Base-by-base conservation (phyloP, 1,140 invertebrate species). In the Bombus difficillimus region DNA sequence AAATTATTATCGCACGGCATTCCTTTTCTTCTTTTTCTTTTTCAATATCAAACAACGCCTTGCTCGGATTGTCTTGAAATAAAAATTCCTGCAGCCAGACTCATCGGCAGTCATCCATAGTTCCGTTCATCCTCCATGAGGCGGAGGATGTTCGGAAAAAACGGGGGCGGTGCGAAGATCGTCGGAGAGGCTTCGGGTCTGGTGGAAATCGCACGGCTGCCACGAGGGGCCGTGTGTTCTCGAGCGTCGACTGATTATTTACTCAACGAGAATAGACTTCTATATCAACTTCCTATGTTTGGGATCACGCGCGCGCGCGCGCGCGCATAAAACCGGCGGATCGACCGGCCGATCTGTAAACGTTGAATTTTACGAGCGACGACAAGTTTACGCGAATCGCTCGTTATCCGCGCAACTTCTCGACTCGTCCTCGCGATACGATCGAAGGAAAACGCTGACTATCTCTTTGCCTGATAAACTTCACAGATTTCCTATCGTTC, bases 251-350 rank as follows among this genome's bases (percentile, higher is more conserved):
- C 76, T 91, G 83, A 93, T 93, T 94, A 94, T 94, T 94, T 94
- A 90, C 89, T 86, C 90, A 92, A 91, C 93, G 89, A 92, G 88
- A 94, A 94, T 94, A 94, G 93, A 94, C 92, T 93, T 93, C 91
- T 94, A 92, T 93, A 94, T 94, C 93, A 94, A 94, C 93, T 94
- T 94, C 93, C 93, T 94, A 93, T 93, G 93, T 94, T 93, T 94
- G 92, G 93, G 90, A 86, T 87, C 89, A 89, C 86, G 85, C 86
- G 83, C 86, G 76, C 86, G 85, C 86, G 83, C 86, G 76, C 85
- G 80, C 90, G 86, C 84, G 79, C 79, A 53, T 53, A 53, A 83
- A 90, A 88, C 85, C 85, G 82, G 74, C 64, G 62, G 83, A 92
- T 91, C 89, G 90, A 88, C 88, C 74, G 69, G 57, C 57, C 83